Evolutionary conservation across 2,888 invertebrate species (phyloP), one percentile per base, ranked within the genome.

Genomic region (Caenorhabditis zanzibari): DNA sequence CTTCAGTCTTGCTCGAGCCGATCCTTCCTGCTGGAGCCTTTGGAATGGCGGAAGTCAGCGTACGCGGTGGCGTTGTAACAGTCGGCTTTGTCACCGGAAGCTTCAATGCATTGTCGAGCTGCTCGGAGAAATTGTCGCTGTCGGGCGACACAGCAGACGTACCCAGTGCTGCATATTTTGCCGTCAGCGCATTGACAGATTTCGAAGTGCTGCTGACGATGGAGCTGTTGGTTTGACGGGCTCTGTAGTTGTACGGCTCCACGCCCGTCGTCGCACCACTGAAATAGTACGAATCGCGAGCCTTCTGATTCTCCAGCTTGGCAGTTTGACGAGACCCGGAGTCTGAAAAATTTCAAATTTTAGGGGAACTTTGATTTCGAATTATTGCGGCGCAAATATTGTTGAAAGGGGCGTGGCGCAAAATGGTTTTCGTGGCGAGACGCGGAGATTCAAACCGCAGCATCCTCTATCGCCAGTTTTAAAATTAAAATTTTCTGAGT

Each of bases 61-160:
- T 4, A 22, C 49, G 49, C 10, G n/a, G 22, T 22, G n/a, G n/a
- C 35, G 35, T 35, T 35, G 32, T 7, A 7, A 32, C 32, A 6
- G 32, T 7, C 49, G 59, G 49, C 47, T 72, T 58, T 7, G 26
- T 22, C 22, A 24, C 49, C 26, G 9, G 26, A 16, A 75, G 38
- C 35, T 77, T 77, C n/a, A 77, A 26, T 7, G 71, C 77, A 22
- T 77, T 77, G 22, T 77, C 71, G 32, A 77, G 24, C 19, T 77
- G 61, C 54, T 77, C 77, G 16, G 77, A 77, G 63, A 69, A 77
- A 41, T 77, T 77, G 56, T 77, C 71, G 22, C 54, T 19, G 16
- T 66, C 75, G 16, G 64, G 44, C 1, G 74, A 44, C 14, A 38
- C 22, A n/a, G 26, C 38, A 12, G 35, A n/a, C n/a, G n/a, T 12